phyloP scores from a whole-genome alignment of 2,888 invertebrate genomes.

The Heteromyza rotundicornis region DNA sequence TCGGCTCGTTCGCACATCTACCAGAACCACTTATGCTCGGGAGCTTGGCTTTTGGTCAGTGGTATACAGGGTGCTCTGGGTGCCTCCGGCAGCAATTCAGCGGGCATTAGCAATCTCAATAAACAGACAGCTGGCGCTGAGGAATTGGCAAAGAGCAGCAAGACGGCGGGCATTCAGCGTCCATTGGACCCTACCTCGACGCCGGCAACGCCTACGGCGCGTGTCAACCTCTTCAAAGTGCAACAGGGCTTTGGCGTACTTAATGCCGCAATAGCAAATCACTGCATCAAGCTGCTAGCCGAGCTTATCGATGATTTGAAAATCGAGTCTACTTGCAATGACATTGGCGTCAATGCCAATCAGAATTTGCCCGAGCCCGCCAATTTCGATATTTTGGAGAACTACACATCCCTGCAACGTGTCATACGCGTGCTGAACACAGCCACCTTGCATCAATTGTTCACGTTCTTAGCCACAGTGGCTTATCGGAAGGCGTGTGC shows the following conservation, averaged over 20 bases:
- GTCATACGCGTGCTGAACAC: constrained; percentile 65
- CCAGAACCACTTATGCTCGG: constrained; percentile 88
- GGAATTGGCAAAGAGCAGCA: constrained; percentile 38
- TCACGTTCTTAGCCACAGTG: constrained; percentile 87
- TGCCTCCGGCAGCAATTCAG: constrained; percentile 68
- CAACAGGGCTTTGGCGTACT: constrained; percentile 87
- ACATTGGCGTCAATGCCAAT: constrained; percentile 30
- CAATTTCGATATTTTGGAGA: constrained; percentile 61
- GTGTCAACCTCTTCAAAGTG: constrained; percentile 76
- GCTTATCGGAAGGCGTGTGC: constrained; percentile 91
- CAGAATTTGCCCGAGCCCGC: constrained; percentile 55
- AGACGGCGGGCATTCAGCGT: constrained; percentile 36
- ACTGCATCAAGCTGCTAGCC: constrained; percentile 74
- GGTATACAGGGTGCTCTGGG: constrained; percentile 85
- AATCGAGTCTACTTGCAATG: constrained; percentile 58
- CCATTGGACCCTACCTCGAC: background rate
- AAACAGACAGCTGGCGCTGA: constrained; percentile 59
- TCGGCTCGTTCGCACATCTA: constrained; percentile 86
- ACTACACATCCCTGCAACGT: constrained; percentile 63
- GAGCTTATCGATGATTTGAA: constrained; percentile 61
- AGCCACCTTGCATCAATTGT: constrained; percentile 68
- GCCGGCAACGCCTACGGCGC: constrained; percentile 64
- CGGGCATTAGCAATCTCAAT: constrained; percentile 62
- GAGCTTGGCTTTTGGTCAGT: constrained; percentile 85
- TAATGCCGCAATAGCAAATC: constrained; percentile 86